Conservation (phyloP, 2,888 invertebrate genomes). For the Resseliella maxima region DNA sequence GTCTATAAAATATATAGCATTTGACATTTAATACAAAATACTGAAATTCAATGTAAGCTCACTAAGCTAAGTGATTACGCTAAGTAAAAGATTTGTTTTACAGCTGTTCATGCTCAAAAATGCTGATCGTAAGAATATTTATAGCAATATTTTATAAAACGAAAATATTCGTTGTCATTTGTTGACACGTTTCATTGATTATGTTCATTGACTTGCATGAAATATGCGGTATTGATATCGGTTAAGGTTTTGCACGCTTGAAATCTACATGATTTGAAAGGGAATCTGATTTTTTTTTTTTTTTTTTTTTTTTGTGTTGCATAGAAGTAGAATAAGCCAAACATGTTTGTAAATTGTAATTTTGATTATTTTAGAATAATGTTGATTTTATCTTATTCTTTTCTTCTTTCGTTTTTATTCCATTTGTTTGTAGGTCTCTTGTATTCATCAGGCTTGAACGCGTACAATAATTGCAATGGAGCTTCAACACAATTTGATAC, state of each 20-base stretch:
- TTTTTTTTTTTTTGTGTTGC: too few species aligned
- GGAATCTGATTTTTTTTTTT: neutral
- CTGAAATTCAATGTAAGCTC: neutral
- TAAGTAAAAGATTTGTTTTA: conserved; percentile 33
- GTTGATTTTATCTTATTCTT: neutral
- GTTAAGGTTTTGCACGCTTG: neutral
- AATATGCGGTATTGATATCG: neutral
- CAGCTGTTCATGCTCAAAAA: neutral
- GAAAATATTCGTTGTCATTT: neutral
- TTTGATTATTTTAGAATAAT: neutral
- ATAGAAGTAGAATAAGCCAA: neutral
- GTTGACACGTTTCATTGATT: conserved; percentile 33
- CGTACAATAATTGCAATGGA: conserved; percentile 51
- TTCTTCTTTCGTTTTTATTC: neutral
- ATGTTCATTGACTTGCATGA: neutral
- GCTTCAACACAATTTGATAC: conserved; percentile 44
- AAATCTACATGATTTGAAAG: neutral
- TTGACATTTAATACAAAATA: conserved; percentile 27
- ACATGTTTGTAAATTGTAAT: neutral
- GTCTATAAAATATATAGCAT: neutral
- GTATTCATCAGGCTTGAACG: conserved; percentile 51
- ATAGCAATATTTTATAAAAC: neutral
- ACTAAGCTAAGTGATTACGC: too few species aligned
- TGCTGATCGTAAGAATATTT: neutral
- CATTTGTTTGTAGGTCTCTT: conserved; percentile 32